These are phyloP conservation scores for Xylophagus ater DNA, from an alignment of 2,888 invertebrate genomes.

Conservation along the genomic window DNA sequence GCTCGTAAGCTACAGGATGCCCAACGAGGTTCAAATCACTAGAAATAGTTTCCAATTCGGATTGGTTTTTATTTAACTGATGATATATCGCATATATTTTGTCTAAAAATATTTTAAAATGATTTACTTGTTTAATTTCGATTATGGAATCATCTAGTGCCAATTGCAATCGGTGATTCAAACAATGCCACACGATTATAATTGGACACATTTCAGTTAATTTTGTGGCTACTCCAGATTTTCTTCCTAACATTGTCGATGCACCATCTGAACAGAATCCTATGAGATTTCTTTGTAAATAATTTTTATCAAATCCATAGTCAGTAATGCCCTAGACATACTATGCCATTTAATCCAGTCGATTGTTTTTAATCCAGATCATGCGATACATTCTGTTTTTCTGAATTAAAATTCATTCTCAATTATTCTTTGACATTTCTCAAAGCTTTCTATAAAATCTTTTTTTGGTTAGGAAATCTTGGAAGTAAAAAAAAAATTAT, in stretches of 20 bases:
- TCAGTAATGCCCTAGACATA: too few relatives aligned
- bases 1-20: not conserved
- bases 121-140: not conserved
- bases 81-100: constrained; percentile 1
- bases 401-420: too few relatives aligned
- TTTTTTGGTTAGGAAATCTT: too few relatives aligned
- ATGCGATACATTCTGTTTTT: too few relatives aligned
- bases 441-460: too few relatives aligned
- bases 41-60: constrained; percentile 2
- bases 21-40: not conserved
- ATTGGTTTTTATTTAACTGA: constrained; percentile 4
- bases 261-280: not conserved
- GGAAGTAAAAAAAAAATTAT: too few relatives aligned
- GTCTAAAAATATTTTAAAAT: not conserved
- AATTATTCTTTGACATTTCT: too few relatives aligned
- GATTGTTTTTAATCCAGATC: too few relatives aligned
- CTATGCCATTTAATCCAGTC: too few relatives aligned
- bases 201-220: constrained; percentile 1
- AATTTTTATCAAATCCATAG: not conserved
- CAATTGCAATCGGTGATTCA: constrained; percentile 1
- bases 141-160: not conserved
- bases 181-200: constrained; percentile 1
- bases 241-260: not conserved
- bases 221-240: not conserved
- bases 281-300: not conserved